These are phyloP conservation scores for Parauchenoglanis ngamensis DNA, from an alignment of 2,797 vertebrate genomes.

Conservation along the genomic window DNA sequence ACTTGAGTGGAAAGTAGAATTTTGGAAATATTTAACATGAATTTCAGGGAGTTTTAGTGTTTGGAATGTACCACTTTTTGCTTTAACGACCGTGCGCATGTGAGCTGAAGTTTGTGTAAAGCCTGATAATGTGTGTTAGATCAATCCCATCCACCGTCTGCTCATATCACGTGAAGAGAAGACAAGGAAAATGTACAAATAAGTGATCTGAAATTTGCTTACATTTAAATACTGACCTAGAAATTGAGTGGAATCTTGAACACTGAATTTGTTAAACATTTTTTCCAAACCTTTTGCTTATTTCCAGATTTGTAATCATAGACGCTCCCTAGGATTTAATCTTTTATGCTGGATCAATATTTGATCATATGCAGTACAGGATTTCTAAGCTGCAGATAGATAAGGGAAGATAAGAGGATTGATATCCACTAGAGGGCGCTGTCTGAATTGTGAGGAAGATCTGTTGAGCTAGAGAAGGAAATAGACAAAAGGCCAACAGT, in stretches of 20 bases:
- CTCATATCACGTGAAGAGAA: too few species aligned
- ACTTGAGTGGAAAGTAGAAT: not conserved
- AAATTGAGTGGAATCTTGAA: too few species aligned
- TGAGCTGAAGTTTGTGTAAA: too few species aligned
- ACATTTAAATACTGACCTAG: too few species aligned
- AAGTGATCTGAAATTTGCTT: too few species aligned
- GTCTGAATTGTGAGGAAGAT: not conserved
- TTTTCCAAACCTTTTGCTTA: not conserved
- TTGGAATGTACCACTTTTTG: too few species aligned
- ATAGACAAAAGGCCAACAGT: too few species aligned
- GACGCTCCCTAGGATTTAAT: not conserved
- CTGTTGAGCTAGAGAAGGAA: not conserved
- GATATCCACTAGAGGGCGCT: constrained; percentile 18
- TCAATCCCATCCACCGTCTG: too few species aligned
- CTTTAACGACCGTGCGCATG: too few species aligned
- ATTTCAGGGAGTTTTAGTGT: not conserved
- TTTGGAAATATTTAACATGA: not conserved
- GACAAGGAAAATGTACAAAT: not conserved
- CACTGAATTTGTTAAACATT: not conserved
- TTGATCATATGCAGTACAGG: not conserved
- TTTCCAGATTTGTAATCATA: not conserved
- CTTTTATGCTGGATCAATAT: not conserved
- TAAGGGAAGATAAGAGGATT: not conserved
- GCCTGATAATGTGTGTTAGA: too few species aligned
- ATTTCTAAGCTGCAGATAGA: not conserved